Evolutionary conservation across 2,888 invertebrate genomes (phyloP).

Genomic region (Diploptera punctata): DNA sequence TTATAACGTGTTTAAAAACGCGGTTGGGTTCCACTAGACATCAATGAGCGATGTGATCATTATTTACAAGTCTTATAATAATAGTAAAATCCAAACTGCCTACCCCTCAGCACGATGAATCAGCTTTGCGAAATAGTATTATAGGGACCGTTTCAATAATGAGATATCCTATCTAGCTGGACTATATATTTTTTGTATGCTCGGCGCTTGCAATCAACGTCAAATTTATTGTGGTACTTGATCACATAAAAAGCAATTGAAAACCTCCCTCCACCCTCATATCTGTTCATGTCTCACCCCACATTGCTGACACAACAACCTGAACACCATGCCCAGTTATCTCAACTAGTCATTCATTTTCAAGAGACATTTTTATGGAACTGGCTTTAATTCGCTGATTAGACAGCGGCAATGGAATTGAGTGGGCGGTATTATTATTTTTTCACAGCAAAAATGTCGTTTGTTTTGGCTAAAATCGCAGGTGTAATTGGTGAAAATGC

Average conservation of each 20-base stretch:
- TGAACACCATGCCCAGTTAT: conserved; percentile 9
- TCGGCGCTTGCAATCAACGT: conserved; percentile 31
- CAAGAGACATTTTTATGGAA: conserved; percentile 27
- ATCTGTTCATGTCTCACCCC: not conserved
- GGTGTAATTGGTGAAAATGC: conserved; percentile 20
- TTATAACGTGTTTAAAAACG: conserved; percentile 14
- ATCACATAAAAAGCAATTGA: conserved; percentile 39
- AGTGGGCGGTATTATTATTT: conserved; percentile 22
- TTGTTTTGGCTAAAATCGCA: conserved; percentile 19
- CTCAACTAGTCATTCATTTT: conserved; percentile 26
- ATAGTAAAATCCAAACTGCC: not conserved
- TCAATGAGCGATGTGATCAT: conserved; percentile 10
- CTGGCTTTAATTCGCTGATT: conserved; percentile 25
- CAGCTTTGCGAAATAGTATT: conserved; percentile 14
- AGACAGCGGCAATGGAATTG: conserved; percentile 24
- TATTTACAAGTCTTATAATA: conserved; percentile 23
- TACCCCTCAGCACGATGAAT: conserved; percentile 11
- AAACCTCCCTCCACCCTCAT: conserved; percentile 19
- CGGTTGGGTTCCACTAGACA: not conserved
- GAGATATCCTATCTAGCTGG: conserved; percentile 25
- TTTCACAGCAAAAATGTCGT: conserved; percentile 15
- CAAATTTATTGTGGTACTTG: conserved; percentile 39
- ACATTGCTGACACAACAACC: conserved; percentile 19
- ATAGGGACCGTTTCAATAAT: conserved; percentile 18
- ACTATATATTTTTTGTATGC: conserved; percentile 20